phyloP scores from a whole-genome alignment of 2,888 invertebrate species.

The Seira sanloemensis region DNA sequence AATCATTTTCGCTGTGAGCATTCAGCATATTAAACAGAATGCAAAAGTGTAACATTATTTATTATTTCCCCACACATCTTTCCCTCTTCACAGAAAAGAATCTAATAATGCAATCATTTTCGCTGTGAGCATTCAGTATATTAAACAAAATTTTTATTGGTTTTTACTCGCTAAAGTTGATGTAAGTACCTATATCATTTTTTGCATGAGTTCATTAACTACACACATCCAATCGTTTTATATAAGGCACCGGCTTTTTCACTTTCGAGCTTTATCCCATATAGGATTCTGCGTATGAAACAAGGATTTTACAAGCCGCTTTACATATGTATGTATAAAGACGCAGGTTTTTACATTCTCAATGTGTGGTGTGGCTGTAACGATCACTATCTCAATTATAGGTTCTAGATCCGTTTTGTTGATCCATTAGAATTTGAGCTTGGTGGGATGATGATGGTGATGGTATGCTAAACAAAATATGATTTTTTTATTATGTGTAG shows the following conservation, averaged over 20 bases:
- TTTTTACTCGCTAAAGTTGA: background rate
- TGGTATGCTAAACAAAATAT: background rate
- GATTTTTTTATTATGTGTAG: background rate
- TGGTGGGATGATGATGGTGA: background rate
- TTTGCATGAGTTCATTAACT: background rate
- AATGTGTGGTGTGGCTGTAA: constrained; percentile 18
- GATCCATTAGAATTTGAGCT: constrained; percentile 25
- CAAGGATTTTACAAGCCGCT: background rate
- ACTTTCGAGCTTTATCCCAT: constrained; percentile 17
- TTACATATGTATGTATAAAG: background rate
- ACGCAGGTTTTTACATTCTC: constrained; percentile 15
- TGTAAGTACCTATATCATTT: background rate
- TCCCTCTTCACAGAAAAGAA: background rate
- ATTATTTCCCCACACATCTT: constrained; percentile 8
- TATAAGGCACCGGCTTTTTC: constrained; percentile 50
- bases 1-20: background rate
- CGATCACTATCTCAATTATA: constrained; percentile 55
- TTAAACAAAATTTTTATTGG: background rate
- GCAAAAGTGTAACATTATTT: background rate
- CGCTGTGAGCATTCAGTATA: background rate
- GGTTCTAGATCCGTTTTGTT: constrained; percentile 55
- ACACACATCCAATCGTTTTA: background rate
- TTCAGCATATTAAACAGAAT: background rate
- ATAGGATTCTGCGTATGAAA: background rate
- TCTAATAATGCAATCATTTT: constrained; percentile 9